Evolutionary conservation across 2,113 vertebrate genomes (phyloP).

Genomic region (Rhizomys pruinosus): DNA sequence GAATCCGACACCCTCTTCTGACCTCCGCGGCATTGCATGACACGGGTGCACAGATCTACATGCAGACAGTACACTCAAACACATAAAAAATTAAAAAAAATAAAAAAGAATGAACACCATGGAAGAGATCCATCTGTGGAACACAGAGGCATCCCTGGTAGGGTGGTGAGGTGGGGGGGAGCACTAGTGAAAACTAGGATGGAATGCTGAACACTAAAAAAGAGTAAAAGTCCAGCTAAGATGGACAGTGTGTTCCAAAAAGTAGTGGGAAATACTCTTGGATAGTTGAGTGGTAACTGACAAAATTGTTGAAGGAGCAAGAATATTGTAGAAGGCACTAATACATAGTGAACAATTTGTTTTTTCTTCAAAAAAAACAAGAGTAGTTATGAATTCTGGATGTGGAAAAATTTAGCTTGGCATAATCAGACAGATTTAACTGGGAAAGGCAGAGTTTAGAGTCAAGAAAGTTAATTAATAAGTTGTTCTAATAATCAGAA

Average conservation of each 20-base stretch:
- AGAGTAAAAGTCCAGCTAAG: background rate
- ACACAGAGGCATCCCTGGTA: background rate
- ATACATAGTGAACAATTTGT: background rate
- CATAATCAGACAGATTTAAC: background rate
- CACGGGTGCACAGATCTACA: no score
- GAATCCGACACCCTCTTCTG: no score
- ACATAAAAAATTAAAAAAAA: no score
- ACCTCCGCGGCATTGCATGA: no score
- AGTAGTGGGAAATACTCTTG: background rate
- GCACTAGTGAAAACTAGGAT: background rate
- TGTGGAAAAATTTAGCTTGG: background rate
- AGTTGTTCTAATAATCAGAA: background rate
- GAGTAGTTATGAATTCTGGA: background rate
- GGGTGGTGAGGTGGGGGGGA: no score
- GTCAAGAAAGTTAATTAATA: background rate
- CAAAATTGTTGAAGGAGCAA: background rate
- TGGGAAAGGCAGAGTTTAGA: background rate
- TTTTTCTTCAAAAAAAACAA: background rate
- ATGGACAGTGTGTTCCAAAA: background rate
- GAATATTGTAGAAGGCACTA: no score
- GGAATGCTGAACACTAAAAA: background rate
- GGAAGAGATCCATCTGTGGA: background rate
- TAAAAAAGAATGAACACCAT: background rate
- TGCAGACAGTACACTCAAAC: no score
- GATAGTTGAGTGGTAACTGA: background rate